Percentiles rank a stretch among this genome's conserved stretches.
Conservation (phyloP, 2,797 vertebrate genomes). For the Phalloptychus januarius region DNA sequence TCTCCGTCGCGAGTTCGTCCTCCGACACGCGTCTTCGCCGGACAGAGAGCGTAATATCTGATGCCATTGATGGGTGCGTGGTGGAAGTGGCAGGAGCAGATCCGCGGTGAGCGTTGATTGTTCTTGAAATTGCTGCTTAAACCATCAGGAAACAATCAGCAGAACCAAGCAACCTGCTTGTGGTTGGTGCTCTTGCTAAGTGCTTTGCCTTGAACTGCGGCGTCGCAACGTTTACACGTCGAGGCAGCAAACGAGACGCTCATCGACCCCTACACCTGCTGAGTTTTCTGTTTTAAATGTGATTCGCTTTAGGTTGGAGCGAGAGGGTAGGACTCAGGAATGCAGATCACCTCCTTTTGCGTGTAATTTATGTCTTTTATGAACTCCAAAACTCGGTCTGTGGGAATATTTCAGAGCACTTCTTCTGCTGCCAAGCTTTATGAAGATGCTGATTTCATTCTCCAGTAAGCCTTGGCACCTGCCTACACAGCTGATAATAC, state of each 20-base stretch:
- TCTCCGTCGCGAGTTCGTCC: not conserved
- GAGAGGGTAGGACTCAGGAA: not conserved
- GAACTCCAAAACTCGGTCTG: not conserved
- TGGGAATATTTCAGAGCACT: not conserved
- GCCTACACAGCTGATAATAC: not conserved
- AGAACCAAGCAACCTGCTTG: not conserved
- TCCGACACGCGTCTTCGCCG: too few relatives aligned
- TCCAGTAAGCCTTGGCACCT: not conserved
- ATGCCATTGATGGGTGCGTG: not conserved
- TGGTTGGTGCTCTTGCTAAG: constrained; percentile 10
- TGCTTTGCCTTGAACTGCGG: not conserved
- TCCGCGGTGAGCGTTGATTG: not conserved
- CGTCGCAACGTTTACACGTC: not conserved
- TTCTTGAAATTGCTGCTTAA: not conserved
- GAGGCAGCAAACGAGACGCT: not conserved
- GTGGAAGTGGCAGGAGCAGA: not conserved
- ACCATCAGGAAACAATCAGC: constrained; percentile 3
- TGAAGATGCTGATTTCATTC: not conserved
- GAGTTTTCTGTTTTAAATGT: not conserved
- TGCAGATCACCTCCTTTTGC: not conserved
- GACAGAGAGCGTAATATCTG: not conserved
- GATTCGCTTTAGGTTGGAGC: not conserved
- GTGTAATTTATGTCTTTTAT: not conserved
- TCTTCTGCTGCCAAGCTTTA: not conserved
- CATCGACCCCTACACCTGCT: not conserved